Evolutionary conservation across 1,140 invertebrate species (phyloP).

Genomic region (Yoshiicerus persimilis): DNA sequence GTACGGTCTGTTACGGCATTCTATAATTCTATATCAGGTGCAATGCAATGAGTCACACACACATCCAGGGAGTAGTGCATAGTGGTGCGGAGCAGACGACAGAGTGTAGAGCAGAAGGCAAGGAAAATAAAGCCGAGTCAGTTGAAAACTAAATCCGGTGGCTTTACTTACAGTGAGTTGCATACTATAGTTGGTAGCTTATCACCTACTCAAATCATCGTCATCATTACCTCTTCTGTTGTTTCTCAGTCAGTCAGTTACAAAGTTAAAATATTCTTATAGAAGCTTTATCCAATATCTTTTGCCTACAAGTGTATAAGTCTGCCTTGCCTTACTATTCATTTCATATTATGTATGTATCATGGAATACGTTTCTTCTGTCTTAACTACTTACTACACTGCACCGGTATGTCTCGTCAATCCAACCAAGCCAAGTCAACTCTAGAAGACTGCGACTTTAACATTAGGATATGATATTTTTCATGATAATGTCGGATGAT

Average conservation of each 20-base stretch:
- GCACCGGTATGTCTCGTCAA: background rate
- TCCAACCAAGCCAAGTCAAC: background rate
- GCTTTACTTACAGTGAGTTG: background rate
- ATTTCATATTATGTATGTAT: background rate
- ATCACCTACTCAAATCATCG: conserved; percentile 33
- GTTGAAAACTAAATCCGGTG: background rate
- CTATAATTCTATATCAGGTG: background rate
- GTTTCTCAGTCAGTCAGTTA: background rate
- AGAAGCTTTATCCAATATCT: background rate
- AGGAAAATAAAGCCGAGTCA: background rate
- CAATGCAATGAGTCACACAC: background rate
- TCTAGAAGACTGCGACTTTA: background rate
- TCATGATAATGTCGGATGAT: conserved; percentile 19
- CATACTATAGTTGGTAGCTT: conserved; percentile 21
- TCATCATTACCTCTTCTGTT: conserved; percentile 31
- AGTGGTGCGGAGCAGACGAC: background rate
- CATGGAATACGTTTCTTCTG: no score
- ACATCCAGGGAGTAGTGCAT: background rate
- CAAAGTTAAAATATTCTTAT: background rate
- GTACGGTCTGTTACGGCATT: no score
- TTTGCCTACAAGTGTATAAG: background rate
- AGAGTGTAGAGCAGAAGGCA: background rate
- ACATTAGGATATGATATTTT: conserved; percentile 14
- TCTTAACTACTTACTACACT: no score
- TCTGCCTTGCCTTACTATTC: background rate